phyloP scores from a whole-genome alignment of 2,113 vertebrate species.

The Myiozetetes cayanensis region DNA sequence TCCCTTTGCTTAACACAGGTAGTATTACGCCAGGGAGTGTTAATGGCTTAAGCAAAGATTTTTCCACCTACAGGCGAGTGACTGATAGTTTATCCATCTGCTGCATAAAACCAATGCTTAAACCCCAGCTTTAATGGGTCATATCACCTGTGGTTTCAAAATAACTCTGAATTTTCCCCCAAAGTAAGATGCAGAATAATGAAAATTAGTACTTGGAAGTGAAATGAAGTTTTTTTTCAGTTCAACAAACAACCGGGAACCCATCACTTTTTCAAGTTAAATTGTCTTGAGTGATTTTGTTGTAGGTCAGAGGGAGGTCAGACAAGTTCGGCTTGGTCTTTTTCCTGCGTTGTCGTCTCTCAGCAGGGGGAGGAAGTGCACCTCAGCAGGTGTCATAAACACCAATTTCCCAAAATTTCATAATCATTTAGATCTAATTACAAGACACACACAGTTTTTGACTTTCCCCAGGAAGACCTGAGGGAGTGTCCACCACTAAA shows the following conservation, averaged over 20 bases:
- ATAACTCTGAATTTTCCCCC: constrained; percentile 8
- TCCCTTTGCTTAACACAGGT: constrained; percentile 70
- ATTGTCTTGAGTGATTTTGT: constrained; percentile 58
- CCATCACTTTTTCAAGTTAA: constrained; percentile 32
- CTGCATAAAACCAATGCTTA: constrained; percentile 60
- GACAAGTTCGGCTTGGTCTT: constrained; percentile 29
- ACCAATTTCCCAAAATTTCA: constrained; percentile 63
- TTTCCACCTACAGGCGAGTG: constrained; percentile 71
- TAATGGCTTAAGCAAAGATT: constrained; percentile 80
- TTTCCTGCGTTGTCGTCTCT: constrained; percentile 38
- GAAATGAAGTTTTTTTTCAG: background rate
- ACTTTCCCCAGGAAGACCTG: background rate
- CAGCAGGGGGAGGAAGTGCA: constrained; percentile 61
- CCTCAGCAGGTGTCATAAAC: constrained; percentile 68
- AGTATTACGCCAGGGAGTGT: constrained; percentile 66
- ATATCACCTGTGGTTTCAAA: constrained; percentile 68
- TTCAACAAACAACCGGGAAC: constrained; percentile 7
- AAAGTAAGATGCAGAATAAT: constrained; percentile 30
- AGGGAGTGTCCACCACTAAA: background rate
- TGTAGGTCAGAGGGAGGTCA: constrained; percentile 57
- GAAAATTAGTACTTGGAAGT: constrained; percentile 23
- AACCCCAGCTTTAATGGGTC: constrained; percentile 59
- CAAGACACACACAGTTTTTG: constrained; percentile 26
- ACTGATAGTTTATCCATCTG: constrained; percentile 81
- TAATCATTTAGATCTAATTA: constrained; percentile 66